Evolutionary conservation across 1,140 invertebrate species (phyloP), one percentile per base, ranked within the genome.

Genomic region (Ctenoplectra terminalis): DNA sequence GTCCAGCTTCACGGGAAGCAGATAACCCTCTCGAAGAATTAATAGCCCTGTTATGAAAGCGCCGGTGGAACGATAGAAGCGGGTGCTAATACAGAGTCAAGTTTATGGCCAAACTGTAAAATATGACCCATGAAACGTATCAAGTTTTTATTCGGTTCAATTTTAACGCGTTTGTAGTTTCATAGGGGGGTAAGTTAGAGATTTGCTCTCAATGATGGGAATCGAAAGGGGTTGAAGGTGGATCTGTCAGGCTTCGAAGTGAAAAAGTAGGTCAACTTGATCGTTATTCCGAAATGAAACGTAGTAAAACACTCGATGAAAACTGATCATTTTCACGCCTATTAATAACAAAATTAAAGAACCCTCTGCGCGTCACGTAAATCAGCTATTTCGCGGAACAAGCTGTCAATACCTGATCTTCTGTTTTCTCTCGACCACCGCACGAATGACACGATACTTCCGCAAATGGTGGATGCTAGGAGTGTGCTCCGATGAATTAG

Each of bases 1-100:
- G 82, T 70, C 63, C 85, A 66, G 79, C 69, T 66, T 66, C 75
- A 69, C 72, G 80, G 73, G 81, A 83, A 70, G 74, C 75, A 85
- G 82, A 86, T 81, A 80, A 82, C 81, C 80, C 37, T 50, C 46
- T 79, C 70, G 54, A 85, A 86, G 82, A 86, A 86, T 86, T 86
- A 86, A 86, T 84, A 86, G 84, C 66, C 69, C 8, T 64, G 7
- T 54, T 83, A 71, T 66, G 75, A 74, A 75, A 63, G 26, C 48
- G 26, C 17, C 8, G 50, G 26, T 20, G 11, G 11, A 37, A 34
- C 58, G 58, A 37, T 37, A 20, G 17, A 23, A 8, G 40, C 9
- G 40, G 40, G 40, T 9, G 40, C 40, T n/a, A n/a, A n/a, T n/a
- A n/a, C n/a, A n/a, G n/a, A n/a, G n/a, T n/a, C n/a, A n/a, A 8